Conservation (phyloP, 2,888 invertebrate species). For the Gnatocerus cornutus region DNA sequence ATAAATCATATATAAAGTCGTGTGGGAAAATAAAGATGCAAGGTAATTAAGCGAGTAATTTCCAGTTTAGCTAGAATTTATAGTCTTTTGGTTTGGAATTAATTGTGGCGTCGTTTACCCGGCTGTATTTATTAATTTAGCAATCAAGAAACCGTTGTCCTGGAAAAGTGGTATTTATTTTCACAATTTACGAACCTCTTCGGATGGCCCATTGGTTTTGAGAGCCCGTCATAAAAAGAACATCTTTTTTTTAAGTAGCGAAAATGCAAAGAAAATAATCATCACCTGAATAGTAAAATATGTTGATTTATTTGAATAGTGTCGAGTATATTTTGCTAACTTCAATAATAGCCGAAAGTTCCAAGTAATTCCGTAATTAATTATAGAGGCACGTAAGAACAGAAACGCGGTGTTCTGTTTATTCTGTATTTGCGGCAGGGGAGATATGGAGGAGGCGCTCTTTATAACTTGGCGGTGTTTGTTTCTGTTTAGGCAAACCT, state of each 20-base stretch:
- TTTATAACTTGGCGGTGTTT: conserved; percentile 69
- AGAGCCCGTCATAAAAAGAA: conserved; percentile 27
- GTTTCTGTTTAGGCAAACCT: conserved; percentile 70
- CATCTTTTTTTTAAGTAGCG: conserved; percentile 28
- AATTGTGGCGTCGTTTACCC: conserved; percentile 12
- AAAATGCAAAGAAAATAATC: conserved; percentile 48
- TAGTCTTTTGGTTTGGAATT: conserved; percentile 1
- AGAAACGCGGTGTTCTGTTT: conserved; percentile 61
- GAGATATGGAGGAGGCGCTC: conserved; percentile 60
- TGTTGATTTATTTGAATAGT: conserved; percentile 60
- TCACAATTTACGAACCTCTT: conserved; percentile 13
- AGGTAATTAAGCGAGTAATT: background rate
- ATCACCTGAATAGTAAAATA: conserved; percentile 51
- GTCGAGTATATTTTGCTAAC: conserved; percentile 58
- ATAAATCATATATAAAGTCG: conserved; percentile 7
- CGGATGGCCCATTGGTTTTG: conserved; percentile 18
- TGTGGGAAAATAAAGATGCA: conserved; percentile 2
- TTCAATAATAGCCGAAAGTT: conserved; percentile 67
- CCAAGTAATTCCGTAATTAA: conserved; percentile 68
- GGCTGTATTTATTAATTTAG: conserved; percentile 24
- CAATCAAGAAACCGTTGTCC: conserved; percentile 11
- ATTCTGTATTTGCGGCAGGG: conserved; percentile 64
- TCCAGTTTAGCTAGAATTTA: conserved; percentile 13
- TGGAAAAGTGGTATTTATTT: conserved; percentile 23
- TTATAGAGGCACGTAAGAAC: conserved; percentile 66